Conservation (phyloP, 2,113 vertebrate species). For the Atlantisia rogersi region DNA sequence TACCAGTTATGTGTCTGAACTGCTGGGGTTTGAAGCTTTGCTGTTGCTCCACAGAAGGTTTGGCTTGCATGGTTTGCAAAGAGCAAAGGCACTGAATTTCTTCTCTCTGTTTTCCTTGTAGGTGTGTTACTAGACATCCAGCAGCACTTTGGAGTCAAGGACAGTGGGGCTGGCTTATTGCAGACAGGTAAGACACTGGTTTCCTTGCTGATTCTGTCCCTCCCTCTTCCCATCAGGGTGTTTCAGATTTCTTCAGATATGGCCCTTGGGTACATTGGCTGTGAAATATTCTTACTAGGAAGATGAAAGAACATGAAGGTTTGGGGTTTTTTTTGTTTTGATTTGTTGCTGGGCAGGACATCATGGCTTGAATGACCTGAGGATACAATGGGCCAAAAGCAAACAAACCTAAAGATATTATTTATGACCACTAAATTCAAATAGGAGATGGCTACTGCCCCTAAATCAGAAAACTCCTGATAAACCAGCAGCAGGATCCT, state of each 20-base stretch:
- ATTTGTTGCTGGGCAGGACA: background rate
- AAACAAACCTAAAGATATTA: background rate
- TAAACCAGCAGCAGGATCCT: background rate
- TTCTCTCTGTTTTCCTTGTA: slow-evolving; percentile 58
- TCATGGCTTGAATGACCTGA: background rate
- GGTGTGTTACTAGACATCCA: slow-evolving; percentile 92
- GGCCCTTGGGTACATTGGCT: background rate
- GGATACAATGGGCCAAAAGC: background rate
- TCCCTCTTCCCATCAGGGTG: background rate
- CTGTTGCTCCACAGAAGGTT: background rate
- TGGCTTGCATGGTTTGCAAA: background rate
- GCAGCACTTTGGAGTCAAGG: slow-evolving; percentile 84
- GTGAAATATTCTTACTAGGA: background rate
- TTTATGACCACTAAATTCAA: background rate
- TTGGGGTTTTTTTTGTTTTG: background rate
- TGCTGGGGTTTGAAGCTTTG: background rate
- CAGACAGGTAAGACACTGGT: slow-evolving; percentile 86
- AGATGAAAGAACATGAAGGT: background rate
- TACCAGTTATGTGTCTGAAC: background rate
- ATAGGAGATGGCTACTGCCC: background rate
- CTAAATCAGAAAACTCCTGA: background rate
- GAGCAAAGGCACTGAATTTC: background rate
- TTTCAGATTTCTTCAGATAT: background rate
- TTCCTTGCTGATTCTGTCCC: background rate
- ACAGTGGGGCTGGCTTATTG: slow-evolving; percentile 88